Percentiles rank a stretch among this genome's conserved stretches.
Evolutionary conservation across 2,888 invertebrate genomes (phyloP).

Genomic region (Coronaproctus castanopsis): DNA sequence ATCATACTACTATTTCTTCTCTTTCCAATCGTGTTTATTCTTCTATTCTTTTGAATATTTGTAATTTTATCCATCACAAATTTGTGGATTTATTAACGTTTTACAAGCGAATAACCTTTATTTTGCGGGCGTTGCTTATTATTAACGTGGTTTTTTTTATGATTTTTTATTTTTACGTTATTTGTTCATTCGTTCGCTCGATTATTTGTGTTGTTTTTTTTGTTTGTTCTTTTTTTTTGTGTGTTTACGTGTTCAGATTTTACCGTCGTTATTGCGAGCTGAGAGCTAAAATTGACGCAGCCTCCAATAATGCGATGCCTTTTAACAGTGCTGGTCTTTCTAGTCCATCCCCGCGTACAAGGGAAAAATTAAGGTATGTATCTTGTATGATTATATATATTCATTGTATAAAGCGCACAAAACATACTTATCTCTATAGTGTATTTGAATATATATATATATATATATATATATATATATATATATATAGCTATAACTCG

Average conservation of each 20-base stretch:
- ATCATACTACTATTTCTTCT: too few species aligned
- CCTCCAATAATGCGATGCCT: constrained; percentile 13
- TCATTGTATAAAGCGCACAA: too few species aligned
- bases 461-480: too few species aligned
- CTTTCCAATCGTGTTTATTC: too few species aligned
- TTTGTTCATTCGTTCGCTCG: not conserved
- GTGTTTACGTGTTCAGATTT: constrained; percentile 39
- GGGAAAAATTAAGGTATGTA: constrained; percentile 27
- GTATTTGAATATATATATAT: too few species aligned
- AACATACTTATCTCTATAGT: too few species aligned
- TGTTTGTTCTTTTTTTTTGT: constrained; percentile 2
- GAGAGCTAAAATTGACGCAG: constrained; percentile 71
- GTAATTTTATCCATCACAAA: not conserved
- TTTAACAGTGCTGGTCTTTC: constrained; percentile 10
- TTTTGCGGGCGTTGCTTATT: not conserved
- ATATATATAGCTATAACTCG: too few species aligned
- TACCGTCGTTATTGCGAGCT: constrained; percentile 72
- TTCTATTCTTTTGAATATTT: not conserved
- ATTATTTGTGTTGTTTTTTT: not conserved
- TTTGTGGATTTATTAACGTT: not conserved
- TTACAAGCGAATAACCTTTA: not conserved
- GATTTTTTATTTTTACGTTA: constrained; percentile 10
- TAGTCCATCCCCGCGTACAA: constrained; percentile 28
- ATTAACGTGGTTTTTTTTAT: constrained; percentile 11
- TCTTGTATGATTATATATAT: too few species aligned